phyloP scores from a whole-genome alignment of 2,797 vertebrate genomes.

The Myotis pilosus region DNA sequence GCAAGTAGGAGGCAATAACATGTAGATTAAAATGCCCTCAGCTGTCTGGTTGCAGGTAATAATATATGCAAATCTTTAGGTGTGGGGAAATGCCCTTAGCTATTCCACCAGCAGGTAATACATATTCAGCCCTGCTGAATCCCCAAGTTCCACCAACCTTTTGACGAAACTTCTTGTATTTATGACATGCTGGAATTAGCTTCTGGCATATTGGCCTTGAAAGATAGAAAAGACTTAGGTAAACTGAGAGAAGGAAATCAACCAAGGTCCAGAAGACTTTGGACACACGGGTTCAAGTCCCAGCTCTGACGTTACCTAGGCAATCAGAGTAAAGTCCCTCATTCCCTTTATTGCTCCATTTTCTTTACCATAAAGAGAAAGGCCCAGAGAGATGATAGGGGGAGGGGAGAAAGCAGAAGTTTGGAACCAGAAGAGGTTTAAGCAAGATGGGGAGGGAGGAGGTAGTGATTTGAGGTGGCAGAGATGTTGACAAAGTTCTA shows the following conservation, averaged over 20 bases:
- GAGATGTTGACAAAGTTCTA: neutral
- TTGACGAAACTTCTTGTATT: too few species aligned
- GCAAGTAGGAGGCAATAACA: too few species aligned
- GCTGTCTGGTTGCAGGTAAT: too few species aligned
- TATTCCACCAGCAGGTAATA: too few species aligned
- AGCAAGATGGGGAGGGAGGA: neutral
- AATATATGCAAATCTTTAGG: too few species aligned
- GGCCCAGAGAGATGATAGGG: neutral
- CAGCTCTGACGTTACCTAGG: neutral
- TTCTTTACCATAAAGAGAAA: neutral
- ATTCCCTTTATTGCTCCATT: neutral
- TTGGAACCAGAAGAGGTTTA: neutral
- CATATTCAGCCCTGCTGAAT: too few species aligned
- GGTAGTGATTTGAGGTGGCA: neutral
- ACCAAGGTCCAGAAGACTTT: neutral
- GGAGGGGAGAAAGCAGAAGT: neutral
- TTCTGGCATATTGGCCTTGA: neutral
- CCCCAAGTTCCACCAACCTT: too few species aligned
- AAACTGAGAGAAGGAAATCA: neutral
- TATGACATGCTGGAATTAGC: too few species aligned
- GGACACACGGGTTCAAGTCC: neutral
- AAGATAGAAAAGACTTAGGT: neutral
- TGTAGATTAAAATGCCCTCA: too few species aligned
- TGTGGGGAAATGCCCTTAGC: too few species aligned
- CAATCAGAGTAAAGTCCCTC: neutral